These are phyloP conservation scores for Ochropleura leucogaster DNA, from an alignment of 2,888 invertebrate species.

Conservation along the genomic window DNA sequence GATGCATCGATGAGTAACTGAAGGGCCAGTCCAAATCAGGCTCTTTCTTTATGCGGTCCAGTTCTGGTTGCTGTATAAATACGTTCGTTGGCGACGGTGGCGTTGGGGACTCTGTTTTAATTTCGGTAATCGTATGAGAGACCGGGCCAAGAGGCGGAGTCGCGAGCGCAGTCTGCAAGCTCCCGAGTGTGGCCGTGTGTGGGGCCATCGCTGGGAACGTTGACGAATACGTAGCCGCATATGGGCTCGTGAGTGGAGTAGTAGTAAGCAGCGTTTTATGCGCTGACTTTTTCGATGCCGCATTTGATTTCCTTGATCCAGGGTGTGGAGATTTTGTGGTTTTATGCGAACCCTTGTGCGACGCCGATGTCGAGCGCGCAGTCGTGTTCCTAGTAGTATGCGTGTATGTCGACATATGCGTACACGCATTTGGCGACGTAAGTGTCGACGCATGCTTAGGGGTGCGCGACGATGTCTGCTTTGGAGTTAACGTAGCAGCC, in stretches of 20 bases:
- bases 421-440: slow-evolving; percentile 42
- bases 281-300: slow-evolving; percentile 21
- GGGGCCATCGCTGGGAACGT: slow-evolving; percentile 6
- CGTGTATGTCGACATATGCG: slow-evolving; percentile 44
- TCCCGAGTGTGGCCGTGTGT: slow-evolving; percentile 5
- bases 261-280: slow-evolving; percentile 20
- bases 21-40: slow-evolving; percentile 78
- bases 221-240: slow-evolving; percentile 24
- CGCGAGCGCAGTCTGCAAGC: slow-evolving; percentile 23
- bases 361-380: slow-evolving; percentile 27
- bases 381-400: slow-evolving; percentile 44
- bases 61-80: slow-evolving; percentile 74
- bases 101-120: slow-evolving; percentile 65
- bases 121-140: slow-evolving; percentile 47
- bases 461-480: slow-evolving; percentile 26
- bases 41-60: slow-evolving; percentile 75
- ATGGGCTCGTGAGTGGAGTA: slow-evolving; percentile 10
- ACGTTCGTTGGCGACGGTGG: slow-evolving; percentile 54
- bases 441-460: slow-evolving; percentile 38
- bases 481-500: slow-evolving; percentile 30
- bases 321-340: slow-evolving; percentile 17
- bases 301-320: slow-evolving; percentile 32
- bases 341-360: slow-evolving; percentile 32
- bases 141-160: slow-evolving; percentile 4
- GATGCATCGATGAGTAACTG: slow-evolving; percentile 69